phyloP scores from a whole-genome alignment of 2,113 vertebrate species.

The Microcebus jonahi region DNA sequence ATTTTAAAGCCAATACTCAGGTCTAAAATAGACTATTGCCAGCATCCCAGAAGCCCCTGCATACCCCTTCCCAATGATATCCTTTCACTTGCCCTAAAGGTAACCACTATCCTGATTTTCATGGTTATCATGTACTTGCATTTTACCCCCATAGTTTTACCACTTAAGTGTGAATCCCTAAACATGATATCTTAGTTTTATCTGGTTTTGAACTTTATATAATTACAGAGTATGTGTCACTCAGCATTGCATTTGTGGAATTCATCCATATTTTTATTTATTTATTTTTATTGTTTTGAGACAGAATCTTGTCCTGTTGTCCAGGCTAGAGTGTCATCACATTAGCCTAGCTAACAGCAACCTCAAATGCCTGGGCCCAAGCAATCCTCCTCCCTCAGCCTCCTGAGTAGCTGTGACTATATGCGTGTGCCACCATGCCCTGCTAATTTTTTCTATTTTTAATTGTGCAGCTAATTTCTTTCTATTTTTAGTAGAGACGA shows the following conservation, averaged over 20 bases:
- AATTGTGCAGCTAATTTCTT: too few species aligned
- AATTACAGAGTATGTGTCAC: neutral
- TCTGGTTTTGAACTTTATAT: neutral
- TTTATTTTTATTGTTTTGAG: too few species aligned
- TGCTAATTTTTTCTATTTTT: too few species aligned
- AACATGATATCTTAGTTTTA: neutral
- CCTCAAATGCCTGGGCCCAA: too few species aligned
- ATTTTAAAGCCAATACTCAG: neutral
- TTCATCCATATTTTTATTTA: neutral
- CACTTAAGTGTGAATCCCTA: neutral
- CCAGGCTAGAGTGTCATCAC: too few species aligned
- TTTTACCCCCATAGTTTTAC: neutral
- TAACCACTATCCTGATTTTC: neutral
- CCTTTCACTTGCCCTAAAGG: neutral
- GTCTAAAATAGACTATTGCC: neutral
- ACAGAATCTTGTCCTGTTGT: too few species aligned
- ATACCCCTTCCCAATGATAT: accelerated
- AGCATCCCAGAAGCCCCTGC: too few species aligned
- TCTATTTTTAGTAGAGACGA: too few species aligned
- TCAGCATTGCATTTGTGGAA: neutral
- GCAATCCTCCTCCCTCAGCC: too few species aligned
- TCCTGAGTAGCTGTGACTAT: too few species aligned
- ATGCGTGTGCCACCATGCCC: too few species aligned
- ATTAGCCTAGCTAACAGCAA: too few species aligned
- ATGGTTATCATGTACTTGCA: neutral